phyloP scores from a whole-genome alignment of 2,888 invertebrate species.

The Lottia gigantea region DNA sequence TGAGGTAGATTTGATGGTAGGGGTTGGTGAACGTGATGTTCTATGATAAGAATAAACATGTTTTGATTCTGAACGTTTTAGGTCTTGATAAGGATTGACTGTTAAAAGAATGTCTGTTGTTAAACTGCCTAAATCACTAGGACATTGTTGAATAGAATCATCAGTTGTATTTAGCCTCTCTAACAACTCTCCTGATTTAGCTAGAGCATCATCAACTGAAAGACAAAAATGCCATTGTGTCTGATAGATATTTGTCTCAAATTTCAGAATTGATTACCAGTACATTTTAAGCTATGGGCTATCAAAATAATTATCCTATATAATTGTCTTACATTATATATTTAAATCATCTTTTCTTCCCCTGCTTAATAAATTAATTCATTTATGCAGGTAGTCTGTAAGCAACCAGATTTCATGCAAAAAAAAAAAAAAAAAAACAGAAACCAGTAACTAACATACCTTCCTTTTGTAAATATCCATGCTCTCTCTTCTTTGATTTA shows the following conservation, averaged over 20 bases:
- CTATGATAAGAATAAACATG: constrained; percentile 48
- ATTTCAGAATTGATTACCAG: no score
- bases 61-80: constrained; percentile 28
- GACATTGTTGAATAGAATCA: constrained; percentile 29
- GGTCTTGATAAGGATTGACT: constrained; percentile 37
- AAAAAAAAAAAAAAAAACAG: background rate
- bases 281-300: no score
- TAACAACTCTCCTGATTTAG: constrained; percentile 43
- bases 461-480: background rate
- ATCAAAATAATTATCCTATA: no score
- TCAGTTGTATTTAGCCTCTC: constrained; percentile 37
- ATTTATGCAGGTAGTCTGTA: no score
- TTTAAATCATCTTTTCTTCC: no score
- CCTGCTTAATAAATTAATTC: no score
- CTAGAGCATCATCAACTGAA: constrained; percentile 47
- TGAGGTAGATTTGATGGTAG: background rate
- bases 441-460: background rate
- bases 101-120: constrained; percentile 45
- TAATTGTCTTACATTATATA: no score
- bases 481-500: background rate
- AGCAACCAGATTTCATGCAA: no score
- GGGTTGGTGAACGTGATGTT: constrained; percentile 30
- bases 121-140: constrained; percentile 45
- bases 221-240: constrained; percentile 12
- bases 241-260: no score